phyloP scores from a whole-genome alignment of 2,888 invertebrate species.

The Xanthorhoe designata region DNA sequence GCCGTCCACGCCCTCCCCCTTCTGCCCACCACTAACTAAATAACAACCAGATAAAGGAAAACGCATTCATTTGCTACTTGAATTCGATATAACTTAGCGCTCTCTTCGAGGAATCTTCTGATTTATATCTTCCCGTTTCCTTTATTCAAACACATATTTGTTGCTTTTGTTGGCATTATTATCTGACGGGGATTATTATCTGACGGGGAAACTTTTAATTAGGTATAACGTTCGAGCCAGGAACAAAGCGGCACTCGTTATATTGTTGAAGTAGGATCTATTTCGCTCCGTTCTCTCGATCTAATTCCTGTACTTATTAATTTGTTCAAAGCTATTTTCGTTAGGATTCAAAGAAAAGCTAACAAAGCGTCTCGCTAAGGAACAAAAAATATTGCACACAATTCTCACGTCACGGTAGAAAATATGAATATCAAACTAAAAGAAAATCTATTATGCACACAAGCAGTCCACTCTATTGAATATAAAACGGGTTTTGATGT shows the following conservation, averaged over 20 bases:
- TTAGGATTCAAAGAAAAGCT: constrained; percentile 31
- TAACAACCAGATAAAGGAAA: constrained; percentile 67
- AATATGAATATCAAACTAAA: constrained; percentile 47
- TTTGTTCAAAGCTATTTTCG: constrained; percentile 25
- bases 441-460: constrained; percentile 43
- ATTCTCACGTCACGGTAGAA: constrained; percentile 43
- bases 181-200: constrained; percentile 48
- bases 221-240: constrained; percentile 40
- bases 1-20: constrained; percentile 48
- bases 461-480: constrained; percentile 48
- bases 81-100: constrained; percentile 58
- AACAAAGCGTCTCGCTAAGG: constrained; percentile 24
- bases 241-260: constrained; percentile 32
- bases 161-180: constrained; percentile 44
- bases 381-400: constrained; percentile 28
- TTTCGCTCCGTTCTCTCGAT: constrained; percentile 24
- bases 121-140: constrained; percentile 39
- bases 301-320: constrained; percentile 24
- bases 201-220: constrained; percentile 54
- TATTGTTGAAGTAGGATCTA: constrained; percentile 35
- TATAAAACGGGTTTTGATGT: constrained; percentile 53
- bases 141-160: constrained; percentile 37
- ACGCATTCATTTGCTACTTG: constrained; percentile 61
- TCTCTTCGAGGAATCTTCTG: constrained; percentile 34
- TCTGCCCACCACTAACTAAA: constrained; percentile 60